Evolutionary conservation across 2,888 invertebrate genomes (phyloP), one percentile per base, ranked within the genome.

Genomic region (Teleiodes luculella): DNA sequence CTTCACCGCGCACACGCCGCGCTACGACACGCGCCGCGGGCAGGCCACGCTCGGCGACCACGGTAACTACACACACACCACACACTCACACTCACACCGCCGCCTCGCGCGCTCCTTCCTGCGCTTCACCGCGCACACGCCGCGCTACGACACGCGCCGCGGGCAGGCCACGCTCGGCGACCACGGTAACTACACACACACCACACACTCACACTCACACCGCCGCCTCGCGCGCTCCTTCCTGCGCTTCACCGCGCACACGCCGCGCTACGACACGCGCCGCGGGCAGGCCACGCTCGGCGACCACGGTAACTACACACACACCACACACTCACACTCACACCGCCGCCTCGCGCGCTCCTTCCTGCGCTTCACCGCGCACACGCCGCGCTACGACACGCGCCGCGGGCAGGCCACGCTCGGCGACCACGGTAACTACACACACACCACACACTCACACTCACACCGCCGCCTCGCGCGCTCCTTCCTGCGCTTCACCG

Each of bases 341-440:
- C 91, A 33, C 33, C 33, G 33, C 33, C 88, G 93, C 56, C 81
- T 95, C 48, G 93, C 94, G 64, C 91, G 92, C 60, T 94, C 92
- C 64, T 95, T 95, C 76, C 91, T 93, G 20, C 91, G 94, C 52
- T 95, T 95, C 76, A 94, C 95, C 31, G 95, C 94, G 76, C 45
- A 33, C 33, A 33, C 33, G 11, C 33, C 33, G 33, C 33, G 33
- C 11, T 96, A 95, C 69, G 94, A 94, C 76, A 93, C 94, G 4
- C 90, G 94, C 66, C 93, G 95, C 24, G 95, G 94, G 59, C 93
- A 95, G 49, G 94, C 95, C 1, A 94, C 94, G 35, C 94, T 95
- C 58, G 92, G 93, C 68, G 92, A 91, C 53, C 80, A 92, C 57
- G 92, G 94, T 90, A 88, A 90, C 92, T 60, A 94, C 92, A 24